Conservation (phyloP, 2,113 vertebrate species). For the Chaenogobius annularis region DNA sequence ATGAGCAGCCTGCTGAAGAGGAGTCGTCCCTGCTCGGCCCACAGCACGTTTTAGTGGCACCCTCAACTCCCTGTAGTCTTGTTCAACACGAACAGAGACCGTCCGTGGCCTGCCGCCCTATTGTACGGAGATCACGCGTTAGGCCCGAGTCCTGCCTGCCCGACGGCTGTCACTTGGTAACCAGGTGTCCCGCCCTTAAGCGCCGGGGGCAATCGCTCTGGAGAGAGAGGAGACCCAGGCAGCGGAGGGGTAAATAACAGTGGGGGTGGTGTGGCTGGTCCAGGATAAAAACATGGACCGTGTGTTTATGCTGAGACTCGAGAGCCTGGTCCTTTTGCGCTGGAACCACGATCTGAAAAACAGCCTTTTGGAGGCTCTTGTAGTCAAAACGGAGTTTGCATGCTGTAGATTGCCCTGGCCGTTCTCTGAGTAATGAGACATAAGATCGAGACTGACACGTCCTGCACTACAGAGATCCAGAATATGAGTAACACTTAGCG, state of each 20-base stretch:
- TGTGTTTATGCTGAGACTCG: slow-evolving; percentile 72
- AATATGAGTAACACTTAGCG: slow-evolving; percentile 80
- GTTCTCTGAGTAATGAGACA: slow-evolving; percentile 80
- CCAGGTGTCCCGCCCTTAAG: slow-evolving; percentile 78
- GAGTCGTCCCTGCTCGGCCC: slow-evolving; percentile 74
- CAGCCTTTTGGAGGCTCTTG: slow-evolving; percentile 81
- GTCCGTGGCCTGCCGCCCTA: slow-evolving; percentile 74
- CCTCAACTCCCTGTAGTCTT: slow-evolving; percentile 79
- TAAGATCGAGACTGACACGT: slow-evolving; percentile 78
- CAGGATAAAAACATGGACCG: slow-evolving; percentile 79
- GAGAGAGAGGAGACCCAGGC: slow-evolving; percentile 69
- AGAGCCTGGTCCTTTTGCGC: slow-evolving; percentile 78
- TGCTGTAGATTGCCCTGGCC: slow-evolving; percentile 81
- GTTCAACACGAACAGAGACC: slow-evolving; percentile 74
- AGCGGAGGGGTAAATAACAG: slow-evolving; percentile 73
- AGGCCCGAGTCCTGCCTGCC: slow-evolving; percentile 81
- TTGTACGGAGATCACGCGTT: slow-evolving; percentile 83
- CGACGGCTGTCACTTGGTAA: slow-evolving; percentile 82
- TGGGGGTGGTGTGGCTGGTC: slow-evolving; percentile 80
- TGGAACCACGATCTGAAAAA: slow-evolving; percentile 80
- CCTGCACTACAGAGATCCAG: slow-evolving; percentile 74
- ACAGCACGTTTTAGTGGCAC: slow-evolving; percentile 74
- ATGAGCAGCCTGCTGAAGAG: slow-evolving; percentile 78
- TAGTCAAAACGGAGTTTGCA: slow-evolving; percentile 82
- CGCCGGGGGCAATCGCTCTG: slow-evolving; percentile 75